Base-by-base conservation (phyloP, 2,888 invertebrate species). In the Ferrisia virgata region DNA sequence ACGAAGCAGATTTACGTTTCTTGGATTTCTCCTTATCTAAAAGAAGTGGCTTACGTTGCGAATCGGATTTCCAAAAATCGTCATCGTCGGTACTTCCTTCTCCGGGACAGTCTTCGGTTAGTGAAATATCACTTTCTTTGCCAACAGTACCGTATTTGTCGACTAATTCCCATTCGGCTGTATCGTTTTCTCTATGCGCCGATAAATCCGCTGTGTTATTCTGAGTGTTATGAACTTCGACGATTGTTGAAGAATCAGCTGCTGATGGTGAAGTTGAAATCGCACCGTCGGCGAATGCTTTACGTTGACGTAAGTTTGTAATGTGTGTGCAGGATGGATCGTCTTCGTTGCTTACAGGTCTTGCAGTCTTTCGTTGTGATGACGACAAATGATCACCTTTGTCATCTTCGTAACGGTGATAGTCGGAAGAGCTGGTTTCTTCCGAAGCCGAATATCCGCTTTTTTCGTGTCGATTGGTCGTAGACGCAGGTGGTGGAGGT, bases 31-130 rank as follows among this genome's bases (percentile, higher is more conserved):
- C 82, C 79, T 28, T 40, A 15, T 40, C 18, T 53, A 5, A 18
- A 72, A 84, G 72, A 25, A 85, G 9, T 0, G 82, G 82, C 1
- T 72, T 84, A 33, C 69, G 85, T n/a, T 85, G 79, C 13, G 85
- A 53, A 18, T 82, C 69, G n/a, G 85, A 40, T 80, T 85, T 86
- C 86, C 86, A 86, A 58, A 86, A 86, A 43, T 86, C 86, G 76
- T 86, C 86, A 79, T 86, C 86, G 6, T 53, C 53, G 80, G 86
- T 85, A 40, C 86, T 86, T 13, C 86, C 86, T 8, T 85, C 85
- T 9, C 84, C n/a, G n/a, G n/a, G 40, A 31, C 53, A 33, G 11
- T 36, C 36, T 15, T 33, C 28, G n/a, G 64, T 81, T 13, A 80
- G 31, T 4, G 79, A 80, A 3, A 69, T 15, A 69, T 85, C 82